These are phyloP conservation scores for Leucoraja erinaceus DNA, from an alignment of 2,113 vertebrate genomes.

Conservation along the genomic window DNA sequence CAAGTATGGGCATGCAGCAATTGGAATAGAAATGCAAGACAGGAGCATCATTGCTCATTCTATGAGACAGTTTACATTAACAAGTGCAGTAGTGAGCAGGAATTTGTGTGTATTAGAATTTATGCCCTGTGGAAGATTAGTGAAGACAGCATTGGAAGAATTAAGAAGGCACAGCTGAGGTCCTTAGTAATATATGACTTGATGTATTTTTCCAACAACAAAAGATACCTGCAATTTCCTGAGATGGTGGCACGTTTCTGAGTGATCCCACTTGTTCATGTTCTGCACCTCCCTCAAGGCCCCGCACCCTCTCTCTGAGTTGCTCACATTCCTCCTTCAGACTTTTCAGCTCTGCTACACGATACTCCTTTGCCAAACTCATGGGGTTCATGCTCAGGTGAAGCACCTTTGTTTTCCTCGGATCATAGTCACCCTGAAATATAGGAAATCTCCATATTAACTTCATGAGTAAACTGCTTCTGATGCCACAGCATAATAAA, in stretches of 20 bases:
- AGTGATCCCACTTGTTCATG: constrained; percentile 48
- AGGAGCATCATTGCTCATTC: neutral
- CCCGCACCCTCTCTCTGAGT: constrained; percentile 65
- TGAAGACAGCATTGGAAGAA: neutral
- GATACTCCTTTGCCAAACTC: constrained; percentile 69
- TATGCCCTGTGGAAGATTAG: no score
- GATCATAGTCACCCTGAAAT: constrained; percentile 77
- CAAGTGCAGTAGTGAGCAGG: neutral
- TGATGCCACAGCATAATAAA: neutral
- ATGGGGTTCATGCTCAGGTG: constrained; percentile 82
- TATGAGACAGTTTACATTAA: neutral
- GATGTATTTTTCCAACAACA: no score
- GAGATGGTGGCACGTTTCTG: constrained; percentile 62
- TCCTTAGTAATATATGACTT: neutral
- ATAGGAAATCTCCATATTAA: neutral
- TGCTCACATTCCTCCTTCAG: constrained; percentile 70
- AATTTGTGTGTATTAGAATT: neutral
- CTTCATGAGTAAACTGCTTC: neutral
- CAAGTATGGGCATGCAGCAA: neutral
- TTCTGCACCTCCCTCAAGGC: constrained; percentile 60
- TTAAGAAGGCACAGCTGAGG: neutral
- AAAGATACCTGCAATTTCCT: constrained; percentile 75
- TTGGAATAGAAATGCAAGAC: neutral
- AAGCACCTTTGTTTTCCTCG: constrained; percentile 74
- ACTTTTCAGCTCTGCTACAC: constrained; percentile 63